Evolutionary conservation across 2,888 invertebrate genomes (phyloP), one percentile per base, ranked within the genome.

Genomic region (Chymomyza amoena): DNA sequence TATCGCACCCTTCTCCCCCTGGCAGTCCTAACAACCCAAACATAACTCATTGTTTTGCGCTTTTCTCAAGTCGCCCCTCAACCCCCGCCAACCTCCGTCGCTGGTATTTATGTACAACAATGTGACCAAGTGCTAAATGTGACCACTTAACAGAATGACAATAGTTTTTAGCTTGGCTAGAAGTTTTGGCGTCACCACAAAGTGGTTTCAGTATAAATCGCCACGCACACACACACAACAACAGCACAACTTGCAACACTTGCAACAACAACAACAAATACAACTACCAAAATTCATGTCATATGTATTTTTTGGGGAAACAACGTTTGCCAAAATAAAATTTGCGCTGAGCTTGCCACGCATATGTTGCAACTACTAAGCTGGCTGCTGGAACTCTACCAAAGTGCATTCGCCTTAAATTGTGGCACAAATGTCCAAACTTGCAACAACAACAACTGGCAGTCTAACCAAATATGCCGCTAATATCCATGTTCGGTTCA

Each of bases 141-240:
- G 85, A 87, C 84, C 85, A 85, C 88, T 85, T 85, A 85, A 86
- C 88, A 80, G 82, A 86, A 88, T 88, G 88, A 84, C 88, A 87
- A 85, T 85, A 85, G 87, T 88, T 88, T 87, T 84, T 84, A 87
- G 85, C 87, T 86, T 86, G 86, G 89, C 86, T 88, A 88, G 86
- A 86, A 86, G 85, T 88, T 87, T 82, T 88, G 86, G 86, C 86
- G 86, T 87, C 86, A 86, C 89, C 89, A 82, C 85, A 88, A 84
- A 88, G 86, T 88, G 89, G 83, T 88, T 88, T 87, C 76, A 81
- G 85, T 78, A 79, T 79, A 84, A 87, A 80, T 80, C 84, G 76
- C 76, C 64, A 7, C 65, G n/a, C 65, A 16, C 63, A 60, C 66
- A 63, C 66, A 7, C 32, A 32, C 18, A 32, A 60, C 32, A 9